These are phyloP conservation scores for Dissostichus mawsoni DNA, from an alignment of 2,113 vertebrate species.

Conservation along the genomic window DNA sequence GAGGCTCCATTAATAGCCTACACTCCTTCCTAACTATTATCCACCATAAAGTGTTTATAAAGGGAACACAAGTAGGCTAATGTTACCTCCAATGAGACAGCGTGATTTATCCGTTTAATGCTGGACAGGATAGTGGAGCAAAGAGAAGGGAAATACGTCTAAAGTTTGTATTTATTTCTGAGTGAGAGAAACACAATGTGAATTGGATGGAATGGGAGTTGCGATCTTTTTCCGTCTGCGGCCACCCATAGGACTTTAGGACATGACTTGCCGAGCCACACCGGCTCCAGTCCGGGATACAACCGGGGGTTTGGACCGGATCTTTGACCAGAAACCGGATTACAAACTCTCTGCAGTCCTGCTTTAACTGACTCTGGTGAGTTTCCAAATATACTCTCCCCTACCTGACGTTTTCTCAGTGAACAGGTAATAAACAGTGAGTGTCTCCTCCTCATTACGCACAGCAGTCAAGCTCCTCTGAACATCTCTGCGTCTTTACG, in stretches of 20 bases:
- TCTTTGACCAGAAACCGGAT: slow-evolving; percentile 43
- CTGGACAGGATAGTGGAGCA: not conserved
- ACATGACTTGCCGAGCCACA: not conserved
- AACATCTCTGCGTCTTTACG: slow-evolving; percentile 31
- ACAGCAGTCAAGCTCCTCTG: not conserved
- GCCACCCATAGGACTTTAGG: slow-evolving; percentile 22
- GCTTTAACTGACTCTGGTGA: slow-evolving; percentile 60
- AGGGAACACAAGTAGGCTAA: slow-evolving; percentile 65
- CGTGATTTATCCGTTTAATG: slow-evolving; percentile 11
- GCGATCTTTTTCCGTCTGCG: slow-evolving; percentile 10
- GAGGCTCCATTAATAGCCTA: slow-evolving; percentile 75
- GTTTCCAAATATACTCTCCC: slow-evolving; percentile 47
- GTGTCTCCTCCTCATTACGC: slow-evolving; percentile 17
- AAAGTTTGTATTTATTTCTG: slow-evolving; percentile 23
- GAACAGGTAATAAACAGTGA: not conserved
- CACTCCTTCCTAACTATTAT: slow-evolving; percentile 78
- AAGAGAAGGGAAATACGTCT: not conserved
- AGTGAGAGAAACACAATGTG: slow-evolving; percentile 21
- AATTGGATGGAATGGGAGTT: slow-evolving; percentile 38
- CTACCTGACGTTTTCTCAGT: not conserved
- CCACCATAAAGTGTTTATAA: slow-evolving; percentile 80
- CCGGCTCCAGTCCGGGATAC: not conserved
- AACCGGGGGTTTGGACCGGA: slow-evolving; percentile 6
- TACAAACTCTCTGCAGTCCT: slow-evolving; percentile 35
- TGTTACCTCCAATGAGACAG: slow-evolving; percentile 56